Base-by-base conservation (phyloP, 1,140 invertebrate species). In the Coenobita brevimanus region DNA sequence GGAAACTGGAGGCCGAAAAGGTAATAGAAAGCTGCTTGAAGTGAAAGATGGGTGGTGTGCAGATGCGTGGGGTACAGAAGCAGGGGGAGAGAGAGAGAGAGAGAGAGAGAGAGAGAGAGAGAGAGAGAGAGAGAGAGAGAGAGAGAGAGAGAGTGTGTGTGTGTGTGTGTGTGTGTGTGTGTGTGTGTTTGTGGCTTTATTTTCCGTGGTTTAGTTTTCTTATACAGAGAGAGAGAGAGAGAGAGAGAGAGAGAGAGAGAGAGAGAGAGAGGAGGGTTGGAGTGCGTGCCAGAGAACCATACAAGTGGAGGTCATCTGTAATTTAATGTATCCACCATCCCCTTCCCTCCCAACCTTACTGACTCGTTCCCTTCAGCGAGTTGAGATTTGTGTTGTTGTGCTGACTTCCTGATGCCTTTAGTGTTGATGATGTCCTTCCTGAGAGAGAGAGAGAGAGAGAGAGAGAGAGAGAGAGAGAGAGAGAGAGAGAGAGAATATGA, bases 101-200 rank as follows among this genome's bases (percentile, higher is more conserved):
- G n/a, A 3, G 75, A 15, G 24, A 41, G 33, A 15, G 43, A 41
- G 41, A 15, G 24, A 41, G 41, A 15, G 75, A 41, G 75, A 15
- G 38, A 41, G 41, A 15, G 24, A 17, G 75, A 15, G 21, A 75
- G 41, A 41, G 36, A n/a, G 38, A 41, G 38, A 0, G 4, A 0
- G n/a, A n/a, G 24, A 0, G 43, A 24, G 24, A 30, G 36, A 41
- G 36, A 30, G 36, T 38, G n/a, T 38, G 43, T 50, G 6, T 76
- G 36, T 41, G 36, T 76, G 36, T 76, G n/a, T 76, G 27, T 46
- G 41, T 21, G 41, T 76, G n/a, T 76, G 41, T 41, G 41, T 76
- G n/a, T 41, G 36, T 38, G n/a, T 76, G 36, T 69, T n/a, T 69
- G 27, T 69, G 27, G 17, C 24, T 30, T n/a, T 69, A 30, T 69